These are phyloP conservation scores for Pomatorhinus ruficollis DNA, from an alignment of 2,113 vertebrate species.

Conservation along the genomic window DNA sequence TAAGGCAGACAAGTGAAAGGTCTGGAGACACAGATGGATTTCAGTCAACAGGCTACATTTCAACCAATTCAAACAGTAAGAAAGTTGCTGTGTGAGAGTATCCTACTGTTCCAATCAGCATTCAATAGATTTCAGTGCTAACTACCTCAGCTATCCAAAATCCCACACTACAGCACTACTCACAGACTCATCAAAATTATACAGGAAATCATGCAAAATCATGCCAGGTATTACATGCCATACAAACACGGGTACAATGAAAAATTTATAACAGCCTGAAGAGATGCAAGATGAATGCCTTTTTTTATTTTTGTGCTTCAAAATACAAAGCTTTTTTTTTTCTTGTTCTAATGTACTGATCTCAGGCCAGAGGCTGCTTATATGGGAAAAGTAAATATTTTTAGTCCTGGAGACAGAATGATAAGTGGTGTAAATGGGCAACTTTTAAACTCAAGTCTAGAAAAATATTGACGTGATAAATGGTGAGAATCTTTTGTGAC, in stretches of 20 bases:
- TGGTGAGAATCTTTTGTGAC: not conserved
- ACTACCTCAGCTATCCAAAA: not conserved
- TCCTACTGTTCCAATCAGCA: not conserved
- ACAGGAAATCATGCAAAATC: slow-evolving; percentile 1
- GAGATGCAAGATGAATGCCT: not conserved
- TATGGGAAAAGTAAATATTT: not conserved
- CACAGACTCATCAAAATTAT: not conserved
- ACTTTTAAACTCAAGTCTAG: not conserved
- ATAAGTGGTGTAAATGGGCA: not conserved
- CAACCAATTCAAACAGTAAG: not conserved
- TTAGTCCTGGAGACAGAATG: not conserved
- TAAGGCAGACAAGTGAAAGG: not conserved
- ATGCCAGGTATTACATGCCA: slow-evolving; percentile 19
- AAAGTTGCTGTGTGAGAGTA: not conserved
- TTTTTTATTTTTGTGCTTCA: not conserved
- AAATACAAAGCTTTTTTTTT: not conserved
- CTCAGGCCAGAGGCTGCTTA: not conserved
- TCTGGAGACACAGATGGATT: not conserved
- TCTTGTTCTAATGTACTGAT: not conserved
- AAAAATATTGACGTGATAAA: not conserved
- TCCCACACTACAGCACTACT: not conserved
- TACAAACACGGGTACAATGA: not conserved
- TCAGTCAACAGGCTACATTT: not conserved
- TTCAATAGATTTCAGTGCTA: not conserved
- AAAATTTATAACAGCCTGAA: not conserved